These are phyloP conservation scores for Lacerta viridis DNA, from an alignment of 2,797 vertebrate genomes.

Conservation along the genomic window DNA sequence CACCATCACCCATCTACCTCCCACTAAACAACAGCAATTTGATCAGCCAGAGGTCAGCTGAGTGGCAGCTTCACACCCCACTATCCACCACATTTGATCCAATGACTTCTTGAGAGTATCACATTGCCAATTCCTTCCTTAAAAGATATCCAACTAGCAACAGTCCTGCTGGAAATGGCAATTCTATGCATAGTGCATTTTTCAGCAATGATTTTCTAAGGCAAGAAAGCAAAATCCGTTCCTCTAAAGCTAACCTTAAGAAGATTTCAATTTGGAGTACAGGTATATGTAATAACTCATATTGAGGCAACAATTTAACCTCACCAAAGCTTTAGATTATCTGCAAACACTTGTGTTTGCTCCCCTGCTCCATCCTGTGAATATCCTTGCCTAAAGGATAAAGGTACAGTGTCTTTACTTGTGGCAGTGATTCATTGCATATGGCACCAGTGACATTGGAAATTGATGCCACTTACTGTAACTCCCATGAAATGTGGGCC, in stretches of 20 bases:
- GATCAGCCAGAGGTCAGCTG: no score
- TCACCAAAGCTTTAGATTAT: slow-evolving; percentile 75
- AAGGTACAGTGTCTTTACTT: slow-evolving; percentile 28
- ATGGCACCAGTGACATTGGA: background rate
- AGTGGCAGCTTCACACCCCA: no score
- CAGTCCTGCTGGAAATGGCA: fast-evolving
- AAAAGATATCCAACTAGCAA: slow-evolving; percentile 3
- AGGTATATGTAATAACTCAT: slow-evolving; percentile 76
- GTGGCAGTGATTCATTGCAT: background rate
- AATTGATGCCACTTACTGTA: background rate
- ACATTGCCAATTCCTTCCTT: background rate
- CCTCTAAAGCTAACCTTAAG: slow-evolving; percentile 70
- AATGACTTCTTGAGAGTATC: no score
- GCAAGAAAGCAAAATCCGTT: slow-evolving; percentile 61
- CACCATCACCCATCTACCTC: no score
- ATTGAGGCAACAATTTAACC: slow-evolving; percentile 76
- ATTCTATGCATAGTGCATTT: background rate
- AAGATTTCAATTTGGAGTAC: slow-evolving; percentile 74
- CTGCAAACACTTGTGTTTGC: slow-evolving; percentile 71
- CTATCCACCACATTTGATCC: no score
- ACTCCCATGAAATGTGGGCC: background rate
- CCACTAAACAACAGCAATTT: no score
- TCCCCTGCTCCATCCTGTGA: slow-evolving; percentile 58
- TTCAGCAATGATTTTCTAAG: slow-evolving; percentile 50
- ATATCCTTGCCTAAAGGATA: slow-evolving; percentile 53